phyloP scores from a whole-genome alignment of 2,888 invertebrate species.

The Euzophera pinguis region DNA sequence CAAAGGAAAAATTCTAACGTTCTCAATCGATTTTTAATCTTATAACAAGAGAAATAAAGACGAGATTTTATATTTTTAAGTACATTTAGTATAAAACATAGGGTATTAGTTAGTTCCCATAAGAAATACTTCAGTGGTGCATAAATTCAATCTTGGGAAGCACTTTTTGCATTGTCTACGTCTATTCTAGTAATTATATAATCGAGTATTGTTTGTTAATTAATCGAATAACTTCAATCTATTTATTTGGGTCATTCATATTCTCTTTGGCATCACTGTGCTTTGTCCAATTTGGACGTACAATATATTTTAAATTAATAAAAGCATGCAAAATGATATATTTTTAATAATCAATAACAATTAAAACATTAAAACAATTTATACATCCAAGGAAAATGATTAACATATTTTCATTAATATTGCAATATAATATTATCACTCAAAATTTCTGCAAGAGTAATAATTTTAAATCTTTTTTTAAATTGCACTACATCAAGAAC shows the following conservation, averaged over 20 bases:
- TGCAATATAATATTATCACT: too few relatives aligned
- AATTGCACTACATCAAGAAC: too few relatives aligned
- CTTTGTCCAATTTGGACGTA: too few relatives aligned
- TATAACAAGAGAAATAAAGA: constrained; percentile 15
- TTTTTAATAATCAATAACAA: too few relatives aligned
- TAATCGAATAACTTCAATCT: not conserved
- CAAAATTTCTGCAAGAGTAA: too few relatives aligned
- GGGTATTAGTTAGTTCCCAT: constrained; percentile 36
- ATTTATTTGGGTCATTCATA: not conserved
- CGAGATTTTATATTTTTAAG: constrained; percentile 17
- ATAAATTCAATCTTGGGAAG: constrained; percentile 4
- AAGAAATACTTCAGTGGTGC: constrained; percentile 21
- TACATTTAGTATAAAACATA: constrained; percentile 6
- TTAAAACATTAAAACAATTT: too few relatives aligned
- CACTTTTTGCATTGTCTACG: not conserved
- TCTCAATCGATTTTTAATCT: constrained; percentile 15
- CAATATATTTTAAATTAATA: too few relatives aligned
- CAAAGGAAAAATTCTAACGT: not conserved
- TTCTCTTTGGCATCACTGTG: too few relatives aligned
- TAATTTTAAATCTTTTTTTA: too few relatives aligned
- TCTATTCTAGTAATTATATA: constrained; percentile 1
- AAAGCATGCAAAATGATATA: too few relatives aligned
- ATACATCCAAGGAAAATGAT: too few relatives aligned
- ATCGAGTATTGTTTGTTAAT: not conserved
- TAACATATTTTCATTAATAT: too few relatives aligned